A percentile compares a stretch with the other conserved stretches of the same genome.
phyloP scores from a whole-genome alignment of 2,113 vertebrate species.

The Geococcyx californianus region DNA sequence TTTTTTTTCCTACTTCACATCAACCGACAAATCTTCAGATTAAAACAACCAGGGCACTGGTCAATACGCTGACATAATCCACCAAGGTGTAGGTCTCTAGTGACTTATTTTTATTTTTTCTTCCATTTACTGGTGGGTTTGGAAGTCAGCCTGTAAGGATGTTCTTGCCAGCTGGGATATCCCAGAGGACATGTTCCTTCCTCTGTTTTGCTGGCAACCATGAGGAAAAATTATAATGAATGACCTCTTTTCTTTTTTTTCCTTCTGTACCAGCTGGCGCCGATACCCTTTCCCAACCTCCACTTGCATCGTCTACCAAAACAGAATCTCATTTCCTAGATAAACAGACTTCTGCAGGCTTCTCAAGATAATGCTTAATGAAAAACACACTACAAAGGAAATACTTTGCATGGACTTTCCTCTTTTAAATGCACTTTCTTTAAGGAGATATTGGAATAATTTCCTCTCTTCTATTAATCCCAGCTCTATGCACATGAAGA shows the following conservation, averaged over 20 bases:
- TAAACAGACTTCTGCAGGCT: background rate
- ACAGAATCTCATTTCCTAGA: constrained; percentile 6
- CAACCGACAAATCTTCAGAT: background rate
- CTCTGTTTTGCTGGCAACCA: constrained; percentile 22
- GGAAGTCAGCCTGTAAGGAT: constrained; percentile 7
- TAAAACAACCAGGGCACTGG: accelerated
- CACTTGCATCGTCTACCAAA: background rate
- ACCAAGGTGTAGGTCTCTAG: background rate
- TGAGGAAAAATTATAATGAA: background rate
- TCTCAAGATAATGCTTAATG: background rate
- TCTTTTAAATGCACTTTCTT: background rate
- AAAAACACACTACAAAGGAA: background rate
- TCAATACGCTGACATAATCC: background rate
- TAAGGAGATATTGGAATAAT: background rate
- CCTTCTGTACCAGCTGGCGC: constrained; percentile 22
- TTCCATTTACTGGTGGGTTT: background rate
- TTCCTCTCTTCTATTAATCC: background rate
- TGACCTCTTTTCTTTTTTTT: background rate
- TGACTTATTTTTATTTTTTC: background rate
- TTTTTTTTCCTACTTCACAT: background rate
- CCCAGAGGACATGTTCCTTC: constrained; percentile 19
- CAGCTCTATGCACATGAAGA: background rate
- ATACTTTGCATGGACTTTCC: background rate
- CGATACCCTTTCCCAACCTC: background rate
- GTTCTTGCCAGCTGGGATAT: constrained; percentile 33